A percentile compares a stretch with the other conserved stretches of the same genome.
These are phyloP conservation scores for Falco novaeseelandiae DNA, from an alignment of 2,797 vertebrate species.

Conservation along the genomic window DNA sequence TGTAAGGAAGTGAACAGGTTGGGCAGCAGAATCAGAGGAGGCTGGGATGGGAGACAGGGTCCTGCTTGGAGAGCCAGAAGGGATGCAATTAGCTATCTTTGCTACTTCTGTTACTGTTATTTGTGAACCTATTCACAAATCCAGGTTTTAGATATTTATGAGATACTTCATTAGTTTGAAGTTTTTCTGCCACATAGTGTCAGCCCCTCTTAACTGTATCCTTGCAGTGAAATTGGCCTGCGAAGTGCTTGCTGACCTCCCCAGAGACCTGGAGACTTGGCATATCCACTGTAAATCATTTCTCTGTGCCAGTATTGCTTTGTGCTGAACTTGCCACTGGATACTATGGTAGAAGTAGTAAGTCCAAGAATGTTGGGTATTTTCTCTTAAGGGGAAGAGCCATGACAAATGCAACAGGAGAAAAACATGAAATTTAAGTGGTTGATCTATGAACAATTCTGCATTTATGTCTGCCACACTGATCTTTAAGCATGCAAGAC, in stretches of 20 bases:
- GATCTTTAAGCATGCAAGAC: too few relatives aligned
- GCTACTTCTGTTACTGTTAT: background rate
- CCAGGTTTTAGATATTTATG: background rate
- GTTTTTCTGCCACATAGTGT: background rate
- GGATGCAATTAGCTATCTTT: background rate
- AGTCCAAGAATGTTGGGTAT: background rate
- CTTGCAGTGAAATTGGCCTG: background rate
- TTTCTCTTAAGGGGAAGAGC: background rate
- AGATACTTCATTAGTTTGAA: background rate
- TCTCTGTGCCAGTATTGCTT: background rate
- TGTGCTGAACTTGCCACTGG: background rate
- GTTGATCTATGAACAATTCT: background rate
- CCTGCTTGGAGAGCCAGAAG: background rate
- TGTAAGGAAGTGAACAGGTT: background rate
- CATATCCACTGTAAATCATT: fast-evolving
- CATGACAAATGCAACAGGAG: background rate
- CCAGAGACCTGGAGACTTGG: background rate
- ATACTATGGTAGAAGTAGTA: background rate
- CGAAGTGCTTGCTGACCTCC: fast-evolving
- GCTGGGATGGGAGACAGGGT: background rate
- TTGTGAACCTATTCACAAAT: background rate
- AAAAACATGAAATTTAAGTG: too few relatives aligned
- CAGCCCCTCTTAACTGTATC: background rate
- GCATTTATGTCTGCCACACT: fast-evolving
- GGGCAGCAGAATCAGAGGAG: background rate